Evolutionary conservation across 2,797 vertebrate genomes (phyloP).

Genomic region (Aratinga solstitialis): DNA sequence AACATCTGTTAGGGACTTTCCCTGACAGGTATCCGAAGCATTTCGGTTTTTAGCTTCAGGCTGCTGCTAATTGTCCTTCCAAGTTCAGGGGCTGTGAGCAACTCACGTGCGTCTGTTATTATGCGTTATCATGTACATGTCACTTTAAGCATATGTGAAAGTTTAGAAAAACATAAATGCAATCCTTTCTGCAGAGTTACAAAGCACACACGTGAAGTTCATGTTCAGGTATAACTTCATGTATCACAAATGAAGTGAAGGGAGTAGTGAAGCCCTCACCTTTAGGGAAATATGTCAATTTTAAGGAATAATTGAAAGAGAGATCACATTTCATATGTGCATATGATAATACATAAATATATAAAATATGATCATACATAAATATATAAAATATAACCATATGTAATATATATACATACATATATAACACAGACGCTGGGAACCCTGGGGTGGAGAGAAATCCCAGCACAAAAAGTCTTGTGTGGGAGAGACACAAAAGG

Average conservation of each 20-base stretch:
- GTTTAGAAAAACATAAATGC: background rate
- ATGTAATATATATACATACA: background rate
- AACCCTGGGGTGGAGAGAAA: background rate
- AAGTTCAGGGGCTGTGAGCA: background rate
- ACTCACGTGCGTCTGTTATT: background rate
- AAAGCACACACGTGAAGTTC: background rate
- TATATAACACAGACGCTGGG: background rate
- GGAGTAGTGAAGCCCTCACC: rapidly evolving
- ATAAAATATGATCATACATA: background rate
- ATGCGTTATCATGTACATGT: background rate
- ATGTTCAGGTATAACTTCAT: background rate
- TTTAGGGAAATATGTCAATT: background rate
- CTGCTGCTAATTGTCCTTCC: background rate
- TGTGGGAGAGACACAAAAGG: conserved; percentile 31
- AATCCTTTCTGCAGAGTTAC: background rate
- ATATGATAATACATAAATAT: background rate
- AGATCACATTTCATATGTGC: background rate
- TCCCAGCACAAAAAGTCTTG: background rate
- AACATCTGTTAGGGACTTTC: background rate
- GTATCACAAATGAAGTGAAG: background rate
- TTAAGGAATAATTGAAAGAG: background rate
- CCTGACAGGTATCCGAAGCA: background rate
- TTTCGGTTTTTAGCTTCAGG: background rate
- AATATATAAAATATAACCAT: background rate
- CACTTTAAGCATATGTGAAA: background rate